phyloP scores from a whole-genome alignment of 2,888 invertebrate species.

The Drosophila paramelanica region DNA sequence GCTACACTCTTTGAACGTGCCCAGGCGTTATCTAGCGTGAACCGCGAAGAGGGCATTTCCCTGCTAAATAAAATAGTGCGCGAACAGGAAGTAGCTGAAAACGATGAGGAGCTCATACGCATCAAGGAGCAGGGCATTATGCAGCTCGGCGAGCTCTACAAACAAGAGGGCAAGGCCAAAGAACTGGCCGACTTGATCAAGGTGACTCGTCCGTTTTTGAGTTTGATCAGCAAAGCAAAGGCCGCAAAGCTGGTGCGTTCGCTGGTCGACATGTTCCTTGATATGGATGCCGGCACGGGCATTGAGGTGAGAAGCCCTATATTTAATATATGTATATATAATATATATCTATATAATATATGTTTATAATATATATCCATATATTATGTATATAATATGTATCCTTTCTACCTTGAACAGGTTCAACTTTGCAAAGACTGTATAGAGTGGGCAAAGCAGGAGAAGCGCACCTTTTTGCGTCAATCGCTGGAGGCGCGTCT shows the following conservation, averaged over 20 bases:
- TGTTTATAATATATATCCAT: not conserved
- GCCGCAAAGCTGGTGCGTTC: conserved; percentile 99
- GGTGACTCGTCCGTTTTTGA: conserved; percentile 97
- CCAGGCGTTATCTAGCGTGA: conserved; percentile 90
- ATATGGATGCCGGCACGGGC: conserved; percentile 97
- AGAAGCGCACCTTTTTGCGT: conserved; percentile 97
- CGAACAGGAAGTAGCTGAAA: conserved; percentile 90
- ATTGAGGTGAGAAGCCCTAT: conserved; percentile 87
- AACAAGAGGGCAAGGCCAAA: conserved; percentile 97
- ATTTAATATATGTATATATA: not conserved
- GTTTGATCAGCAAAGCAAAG: conserved; percentile 98
- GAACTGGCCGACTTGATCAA: conserved; percentile 96
- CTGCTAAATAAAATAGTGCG: conserved; percentile 91
- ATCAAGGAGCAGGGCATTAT: conserved; percentile 97
- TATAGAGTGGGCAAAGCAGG: conserved; percentile 99
- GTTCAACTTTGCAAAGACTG: conserved; percentile 97
- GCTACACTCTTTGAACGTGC: conserved; percentile 95
- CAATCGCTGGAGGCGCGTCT: conserved; percentile 98
- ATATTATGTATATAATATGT: too few species aligned
- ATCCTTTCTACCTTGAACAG: conserved; percentile 32
- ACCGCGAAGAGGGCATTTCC: conserved; percentile 91
- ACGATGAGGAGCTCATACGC: conserved; percentile 95
- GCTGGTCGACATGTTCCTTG: conserved; percentile 98
- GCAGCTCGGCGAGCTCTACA: conserved; percentile 95
- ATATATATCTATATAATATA: not conserved